phyloP scores from a whole-genome alignment of 2,888 invertebrate species.

The Abscondita cerata region DNA sequence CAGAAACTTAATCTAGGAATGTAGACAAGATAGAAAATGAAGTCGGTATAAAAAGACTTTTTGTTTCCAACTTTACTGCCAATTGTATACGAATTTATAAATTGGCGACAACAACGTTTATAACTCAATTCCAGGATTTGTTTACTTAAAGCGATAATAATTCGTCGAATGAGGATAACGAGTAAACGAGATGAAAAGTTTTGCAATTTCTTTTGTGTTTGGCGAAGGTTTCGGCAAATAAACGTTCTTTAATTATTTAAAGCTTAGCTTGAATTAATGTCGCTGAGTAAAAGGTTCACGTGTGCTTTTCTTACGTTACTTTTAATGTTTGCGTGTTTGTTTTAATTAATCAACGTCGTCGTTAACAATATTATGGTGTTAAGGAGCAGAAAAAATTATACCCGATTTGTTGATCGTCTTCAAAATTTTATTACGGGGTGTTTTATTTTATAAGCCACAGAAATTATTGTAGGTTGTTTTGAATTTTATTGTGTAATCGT shows the following conservation, averaged over 20 bases:
- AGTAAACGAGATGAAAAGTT: neutral
- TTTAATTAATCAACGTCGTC: too few species aligned
- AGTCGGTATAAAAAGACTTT: constrained; percentile 10
- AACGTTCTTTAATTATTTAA: too few species aligned
- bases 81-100: constrained; percentile 3
- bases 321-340: too few species aligned
- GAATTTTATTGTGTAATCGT: neutral
- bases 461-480: neutral
- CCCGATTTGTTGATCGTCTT: neutral
- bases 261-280: too few species aligned
- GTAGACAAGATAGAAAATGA: constrained; percentile 23
- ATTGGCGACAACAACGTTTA: constrained; percentile 10
- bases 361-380: too few species aligned
- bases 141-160: neutral
- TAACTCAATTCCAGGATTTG: neutral
- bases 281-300: too few species aligned
- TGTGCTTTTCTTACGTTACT: too few species aligned
- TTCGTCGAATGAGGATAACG: neutral
- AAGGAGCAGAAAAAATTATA: too few species aligned
- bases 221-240: neutral
- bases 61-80: neutral
- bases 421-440: neutral
- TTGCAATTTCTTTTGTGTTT: neutral
- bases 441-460: neutral
- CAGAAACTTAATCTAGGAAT: constrained; percentile 27